A percentile compares a stretch with the other conserved stretches of the same genome.
phyloP scores from a whole-genome alignment of 2,888 invertebrate species.

The Drosophila fungiperda region DNA sequence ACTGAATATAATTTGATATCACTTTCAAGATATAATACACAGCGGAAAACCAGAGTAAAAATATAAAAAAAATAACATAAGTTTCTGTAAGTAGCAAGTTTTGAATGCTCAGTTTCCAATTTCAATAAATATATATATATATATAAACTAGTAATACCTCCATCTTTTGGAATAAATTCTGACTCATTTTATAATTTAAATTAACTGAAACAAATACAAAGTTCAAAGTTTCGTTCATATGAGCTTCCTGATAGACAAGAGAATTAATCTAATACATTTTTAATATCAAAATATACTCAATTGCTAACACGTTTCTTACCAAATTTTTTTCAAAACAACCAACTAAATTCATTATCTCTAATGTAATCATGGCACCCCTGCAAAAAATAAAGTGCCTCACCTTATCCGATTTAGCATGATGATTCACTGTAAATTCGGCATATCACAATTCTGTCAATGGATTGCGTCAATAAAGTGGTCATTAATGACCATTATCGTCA shows the following conservation, averaged over 20 bases:
- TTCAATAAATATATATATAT: no score
- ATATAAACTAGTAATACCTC: neutral
- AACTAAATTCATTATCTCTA: neutral
- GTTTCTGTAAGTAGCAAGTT: neutral
- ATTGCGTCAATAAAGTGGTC: slow-evolving; percentile 65
- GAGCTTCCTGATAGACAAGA: neutral
- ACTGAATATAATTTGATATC: slow-evolving; percentile 2
- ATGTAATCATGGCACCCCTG: slow-evolving; percentile 5
- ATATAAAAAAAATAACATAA: neutral
- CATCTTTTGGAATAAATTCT: neutral
- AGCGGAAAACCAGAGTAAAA: neutral
- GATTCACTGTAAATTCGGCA: slow-evolving; percentile 40
- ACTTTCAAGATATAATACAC: neutral
- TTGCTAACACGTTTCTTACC: neutral
- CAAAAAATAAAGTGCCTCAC: neutral
- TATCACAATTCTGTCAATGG: slow-evolving; percentile 64
- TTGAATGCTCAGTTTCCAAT: neutral
- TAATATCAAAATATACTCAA: neutral
- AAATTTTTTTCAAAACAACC: neutral
- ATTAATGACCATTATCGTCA: slow-evolving; percentile 55
- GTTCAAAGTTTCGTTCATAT: neutral
- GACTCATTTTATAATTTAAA: neutral
- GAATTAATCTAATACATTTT: neutral
- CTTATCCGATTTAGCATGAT: slow-evolving; percentile 1
- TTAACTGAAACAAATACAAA: neutral